phyloP scores from a whole-genome alignment of 2,113 vertebrate genomes.

The Thamnophis sirtalis region DNA sequence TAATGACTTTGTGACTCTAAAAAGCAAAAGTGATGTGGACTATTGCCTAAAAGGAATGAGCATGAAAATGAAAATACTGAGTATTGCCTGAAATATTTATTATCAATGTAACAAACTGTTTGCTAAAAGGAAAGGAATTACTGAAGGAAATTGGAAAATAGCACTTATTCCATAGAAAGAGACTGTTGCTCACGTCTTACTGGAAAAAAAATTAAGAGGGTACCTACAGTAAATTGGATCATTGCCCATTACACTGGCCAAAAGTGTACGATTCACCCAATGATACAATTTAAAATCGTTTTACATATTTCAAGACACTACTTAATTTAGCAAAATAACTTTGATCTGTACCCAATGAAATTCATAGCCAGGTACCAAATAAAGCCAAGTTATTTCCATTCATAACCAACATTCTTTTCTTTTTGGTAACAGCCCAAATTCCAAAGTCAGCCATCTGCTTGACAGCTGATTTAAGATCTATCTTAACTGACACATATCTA shows the following conservation, averaged over 20 bases:
- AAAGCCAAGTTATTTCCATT: background rate
- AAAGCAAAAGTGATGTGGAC: background rate
- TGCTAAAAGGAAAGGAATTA: conserved; percentile 11
- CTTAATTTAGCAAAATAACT: conserved; percentile 21
- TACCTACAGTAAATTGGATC: background rate
- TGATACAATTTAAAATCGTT: conserved; percentile 29
- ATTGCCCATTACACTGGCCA: background rate
- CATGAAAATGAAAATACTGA: conserved; percentile 9
- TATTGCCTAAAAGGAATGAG: background rate
- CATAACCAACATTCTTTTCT: conserved; percentile 25
- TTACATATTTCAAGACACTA: conserved; percentile 11
- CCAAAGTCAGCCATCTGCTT: background rate
- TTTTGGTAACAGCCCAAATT: background rate
- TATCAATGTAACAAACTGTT: conserved; percentile 12
- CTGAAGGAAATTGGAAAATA: conserved; percentile 17
- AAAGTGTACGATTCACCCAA: conserved; percentile 3
- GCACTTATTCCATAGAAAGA: conserved; percentile 14
- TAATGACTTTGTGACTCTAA: conserved; percentile 4
- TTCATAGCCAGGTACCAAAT: conserved; percentile 6
- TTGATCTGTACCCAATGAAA: background rate
- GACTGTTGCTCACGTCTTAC: background rate
- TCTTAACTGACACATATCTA: background rate
- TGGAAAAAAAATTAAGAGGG: rapidly evolving
- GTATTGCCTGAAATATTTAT: conserved; percentile 15
- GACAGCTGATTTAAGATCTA: background rate